These are phyloP conservation scores for Chesias legatella DNA, from an alignment of 2,888 invertebrate species.

Conservation along the genomic window DNA sequence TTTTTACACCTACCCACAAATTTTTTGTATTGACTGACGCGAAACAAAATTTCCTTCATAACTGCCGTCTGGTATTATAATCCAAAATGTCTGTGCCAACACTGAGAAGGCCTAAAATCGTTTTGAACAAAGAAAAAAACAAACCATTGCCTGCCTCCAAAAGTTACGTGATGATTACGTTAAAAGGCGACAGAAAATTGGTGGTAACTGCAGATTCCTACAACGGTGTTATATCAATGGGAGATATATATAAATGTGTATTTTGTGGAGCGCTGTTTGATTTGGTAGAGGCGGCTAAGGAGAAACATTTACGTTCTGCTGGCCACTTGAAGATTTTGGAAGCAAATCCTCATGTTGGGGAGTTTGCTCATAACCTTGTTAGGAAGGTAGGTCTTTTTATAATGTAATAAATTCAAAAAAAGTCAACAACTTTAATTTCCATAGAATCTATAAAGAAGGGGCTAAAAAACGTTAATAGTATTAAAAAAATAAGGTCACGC, in stretches of 20 bases:
- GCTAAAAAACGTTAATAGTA: no score
- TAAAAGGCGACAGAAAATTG: constrained; percentile 46
- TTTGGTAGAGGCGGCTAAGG: constrained; percentile 37
- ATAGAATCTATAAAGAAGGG: no score
- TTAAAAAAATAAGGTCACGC: no score
- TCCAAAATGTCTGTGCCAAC: constrained; percentile 38
- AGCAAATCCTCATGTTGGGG: constrained; percentile 45
- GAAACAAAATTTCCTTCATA: no score
- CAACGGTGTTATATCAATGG: constrained; percentile 49
- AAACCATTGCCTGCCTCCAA: constrained; percentile 13
- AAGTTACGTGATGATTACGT: constrained; percentile 48
- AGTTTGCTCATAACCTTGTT: constrained; percentile 48
- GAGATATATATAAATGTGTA: constrained; percentile 46
- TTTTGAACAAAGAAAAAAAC: constrained; percentile 6
- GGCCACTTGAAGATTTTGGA: constrained; percentile 41
- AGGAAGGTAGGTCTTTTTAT: constrained; percentile 54
- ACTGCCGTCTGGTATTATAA: no score
- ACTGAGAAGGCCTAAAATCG: constrained; percentile 44
- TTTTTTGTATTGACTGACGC: no score
- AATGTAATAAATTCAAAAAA: no score
- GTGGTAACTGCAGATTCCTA: constrained; percentile 55
- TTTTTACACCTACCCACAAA: no score
- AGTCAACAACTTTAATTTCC: no score
- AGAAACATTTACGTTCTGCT: constrained; percentile 39
- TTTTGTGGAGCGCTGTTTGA: constrained; percentile 46